Base-by-base conservation (phyloP, 2,888 invertebrate genomes). In the Thereva unica region DNA sequence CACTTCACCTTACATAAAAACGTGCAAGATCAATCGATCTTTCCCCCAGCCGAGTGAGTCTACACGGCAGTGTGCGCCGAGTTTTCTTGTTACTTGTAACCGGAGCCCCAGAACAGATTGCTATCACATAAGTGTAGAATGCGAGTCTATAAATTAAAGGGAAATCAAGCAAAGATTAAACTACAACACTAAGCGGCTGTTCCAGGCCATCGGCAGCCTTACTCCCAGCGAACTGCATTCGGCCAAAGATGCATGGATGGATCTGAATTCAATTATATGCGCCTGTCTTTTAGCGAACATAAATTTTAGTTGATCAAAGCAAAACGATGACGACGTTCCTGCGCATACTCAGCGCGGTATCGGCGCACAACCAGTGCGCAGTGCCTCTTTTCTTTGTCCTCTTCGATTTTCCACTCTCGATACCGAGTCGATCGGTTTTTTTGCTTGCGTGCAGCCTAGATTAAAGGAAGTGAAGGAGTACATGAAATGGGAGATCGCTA, bases 191-290 rank as follows among this genome's bases (percentile, higher is more conserved):
- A 23, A 23, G 23, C 23, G 23, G 23, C 23, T 23, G 23, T 23
- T 23, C 23, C 23, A 23, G 23, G 23, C 23, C 23, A 23, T 23
- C 23, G 23, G 23, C 23, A 23, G 23, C 23, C 23, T 23, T 23
- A 23, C 23, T 23, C 1, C 23, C 23, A 23, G 23, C 2, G 23
- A 23, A 23, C 23, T 23, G 42, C 4, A 61, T 61, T 61, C 61
- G 40, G 61, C 41, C 50, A 37, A 61, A 61, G 50, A 61, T 52
- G 53, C 53, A 53, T 53, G 64, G 52, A 52, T 64, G 54, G 38
- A 54, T 64, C 64, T 64, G 64, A 64, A 64, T 64, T 64, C 64
- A 64, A 64, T 64, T 64, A 64, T 64, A 64, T 53, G 64, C 64
- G 64, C 38, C 44, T 53, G 53, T 53, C 53, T 64, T 6, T 45